A percentile compares a stretch with the other conserved stretches of the same genome.
These are phyloP conservation scores for Tretioscincus oriximinensis DNA, from an alignment of 2,113 vertebrate species.

Conservation along the genomic window DNA sequence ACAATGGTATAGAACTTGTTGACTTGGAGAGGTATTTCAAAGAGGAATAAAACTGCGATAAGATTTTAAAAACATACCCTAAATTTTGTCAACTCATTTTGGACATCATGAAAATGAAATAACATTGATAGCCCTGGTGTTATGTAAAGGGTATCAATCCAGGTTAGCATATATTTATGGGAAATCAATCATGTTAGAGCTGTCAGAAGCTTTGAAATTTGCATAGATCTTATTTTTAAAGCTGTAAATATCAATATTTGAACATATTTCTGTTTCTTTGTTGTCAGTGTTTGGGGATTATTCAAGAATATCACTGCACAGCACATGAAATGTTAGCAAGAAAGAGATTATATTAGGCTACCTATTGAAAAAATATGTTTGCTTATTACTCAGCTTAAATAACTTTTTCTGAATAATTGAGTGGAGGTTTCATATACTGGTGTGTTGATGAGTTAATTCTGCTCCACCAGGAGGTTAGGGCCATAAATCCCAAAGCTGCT, in stretches of 20 bases:
- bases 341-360: background rate
- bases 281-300: background rate
- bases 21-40: no score
- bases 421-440: constrained; percentile 28
- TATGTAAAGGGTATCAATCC: no score
- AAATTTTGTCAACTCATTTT: constrained; percentile 11
- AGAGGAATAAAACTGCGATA: no score
- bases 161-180: no score
- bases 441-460: constrained; percentile 63
- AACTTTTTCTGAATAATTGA: background rate
- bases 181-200: background rate
- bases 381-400: constrained; percentile 26
- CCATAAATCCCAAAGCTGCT: constrained; percentile 57
- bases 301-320: no score
- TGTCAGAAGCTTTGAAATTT: background rate
- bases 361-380: background rate
- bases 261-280: background rate
- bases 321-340: no score
- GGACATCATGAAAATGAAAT: background rate
- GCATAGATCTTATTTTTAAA: background rate
- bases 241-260: background rate
- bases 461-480: constrained; percentile 48
- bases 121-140: no score
- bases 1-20: no score
- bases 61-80: no score